A percentile compares a stretch with the other conserved stretches of the same genome.
These are phyloP conservation scores for Otis tarda DNA, from an alignment of 2,113 vertebrate genomes.

Conservation along the genomic window DNA sequence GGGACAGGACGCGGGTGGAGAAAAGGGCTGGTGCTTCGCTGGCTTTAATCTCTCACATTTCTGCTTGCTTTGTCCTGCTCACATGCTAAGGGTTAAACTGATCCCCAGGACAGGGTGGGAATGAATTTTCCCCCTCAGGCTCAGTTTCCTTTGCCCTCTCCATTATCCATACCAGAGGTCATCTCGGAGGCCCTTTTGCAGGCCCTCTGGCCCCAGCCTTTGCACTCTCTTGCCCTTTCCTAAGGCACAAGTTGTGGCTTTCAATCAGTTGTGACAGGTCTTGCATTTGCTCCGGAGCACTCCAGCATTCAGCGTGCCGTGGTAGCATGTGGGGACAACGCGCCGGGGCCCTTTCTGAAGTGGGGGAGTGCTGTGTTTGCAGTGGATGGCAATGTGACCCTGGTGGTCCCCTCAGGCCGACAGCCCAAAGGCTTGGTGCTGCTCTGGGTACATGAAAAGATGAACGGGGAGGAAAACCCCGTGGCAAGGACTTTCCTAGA, in stretches of 20 bases:
- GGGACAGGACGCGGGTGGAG: fast-evolving
- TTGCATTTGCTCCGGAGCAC: not conserved
- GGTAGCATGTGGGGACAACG: not conserved
- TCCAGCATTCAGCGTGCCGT: fast-evolving
- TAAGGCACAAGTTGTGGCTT: not conserved
- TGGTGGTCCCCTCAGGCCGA: not conserved
- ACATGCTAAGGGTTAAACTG: not conserved
- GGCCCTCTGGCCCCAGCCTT: not conserved
- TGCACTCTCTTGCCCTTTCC: not conserved
- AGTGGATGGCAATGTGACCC: not conserved
- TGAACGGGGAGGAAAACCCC: not conserved
- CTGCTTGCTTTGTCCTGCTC: not conserved
- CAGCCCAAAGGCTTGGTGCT: not conserved
- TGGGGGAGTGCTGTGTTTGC: not conserved
- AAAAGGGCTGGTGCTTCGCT: not conserved
- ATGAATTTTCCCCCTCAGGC: not conserved
- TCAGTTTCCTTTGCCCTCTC: not conserved
- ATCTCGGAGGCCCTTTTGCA: not conserved
- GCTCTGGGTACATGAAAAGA: not conserved
- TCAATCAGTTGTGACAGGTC: not conserved
- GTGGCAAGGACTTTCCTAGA: not conserved
- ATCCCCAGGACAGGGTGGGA: not conserved
- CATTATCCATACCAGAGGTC: not conserved
- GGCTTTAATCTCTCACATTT: not conserved
- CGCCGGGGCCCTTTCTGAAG: not conserved